A percentile compares a stretch with the other conserved stretches of the same genome.
These are phyloP conservation scores for Urosaurus nigricauda DNA, from an alignment of 2,797 vertebrate genomes.

Conservation along the genomic window DNA sequence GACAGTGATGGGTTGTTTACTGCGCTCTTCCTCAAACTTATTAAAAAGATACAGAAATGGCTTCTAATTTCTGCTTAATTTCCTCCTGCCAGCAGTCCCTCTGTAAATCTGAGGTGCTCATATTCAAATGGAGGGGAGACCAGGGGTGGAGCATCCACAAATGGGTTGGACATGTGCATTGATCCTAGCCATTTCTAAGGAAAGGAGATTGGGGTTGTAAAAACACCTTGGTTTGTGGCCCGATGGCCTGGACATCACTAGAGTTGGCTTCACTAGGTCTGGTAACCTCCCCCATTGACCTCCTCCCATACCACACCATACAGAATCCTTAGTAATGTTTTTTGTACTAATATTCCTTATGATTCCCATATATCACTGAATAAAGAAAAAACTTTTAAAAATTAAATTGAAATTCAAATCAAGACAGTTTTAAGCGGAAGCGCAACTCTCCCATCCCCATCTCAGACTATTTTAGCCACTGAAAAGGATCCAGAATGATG, in stretches of 20 bases:
- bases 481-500: not conserved
- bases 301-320: no score
- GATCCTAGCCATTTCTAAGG: not conserved
- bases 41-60: conserved; percentile 20
- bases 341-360: no score
- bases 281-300: no score
- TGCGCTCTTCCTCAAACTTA: conserved; percentile 6
- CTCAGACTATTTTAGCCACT: no score
- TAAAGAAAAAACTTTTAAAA: no score
- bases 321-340: no score
- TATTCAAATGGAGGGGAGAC: not conserved
- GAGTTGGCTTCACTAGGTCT: no score
- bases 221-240: not conserved
- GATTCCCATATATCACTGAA: no score
- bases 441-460: not conserved
- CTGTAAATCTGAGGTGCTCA: not conserved
- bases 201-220: not conserved
- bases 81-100: not conserved
- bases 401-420: no score
- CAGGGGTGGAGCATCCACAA: not conserved
- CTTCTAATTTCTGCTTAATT: not conserved
- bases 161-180: not conserved
- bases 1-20: not conserved
- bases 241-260: no score
- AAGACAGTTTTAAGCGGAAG: not conserved